Evolutionary conservation across 2,113 vertebrate species (phyloP).

Genomic region (Lamprologus sp.): DNA sequence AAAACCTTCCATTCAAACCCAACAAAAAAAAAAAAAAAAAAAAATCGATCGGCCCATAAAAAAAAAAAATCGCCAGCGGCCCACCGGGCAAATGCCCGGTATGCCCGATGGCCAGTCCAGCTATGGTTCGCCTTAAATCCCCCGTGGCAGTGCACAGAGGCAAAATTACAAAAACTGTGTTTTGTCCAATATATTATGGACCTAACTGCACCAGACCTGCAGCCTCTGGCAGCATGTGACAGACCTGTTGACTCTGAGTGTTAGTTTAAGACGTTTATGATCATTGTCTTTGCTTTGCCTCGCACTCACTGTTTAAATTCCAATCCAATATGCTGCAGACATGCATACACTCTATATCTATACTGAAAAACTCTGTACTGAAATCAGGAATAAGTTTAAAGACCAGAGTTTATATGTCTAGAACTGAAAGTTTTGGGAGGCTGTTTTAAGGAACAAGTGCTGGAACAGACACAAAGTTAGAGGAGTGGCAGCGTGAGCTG

Average conservation of each 20-base stretch:
- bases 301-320: background rate
- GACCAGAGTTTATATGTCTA: background rate
- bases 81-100: too few species aligned
- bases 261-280: background rate
- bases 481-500: background rate
- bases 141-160: background rate
- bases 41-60: too few species aligned
- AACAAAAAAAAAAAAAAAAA: too few species aligned
- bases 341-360: background rate
- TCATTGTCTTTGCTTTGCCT: background rate
- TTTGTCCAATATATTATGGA: background rate
- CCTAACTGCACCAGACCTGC: background rate
- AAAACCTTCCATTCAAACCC: too few species aligned
- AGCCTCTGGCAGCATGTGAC: background rate
- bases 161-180: background rate
- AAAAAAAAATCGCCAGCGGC: too few species aligned
- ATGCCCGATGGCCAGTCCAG: too few species aligned
- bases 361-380: background rate
- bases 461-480: background rate
- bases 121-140: accelerated
- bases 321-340: background rate
- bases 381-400: background rate
- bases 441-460: background rate
- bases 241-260: background rate
- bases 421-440: background rate